These are phyloP conservation scores for Dasypogon diadema DNA, from an alignment of 2,888 invertebrate genomes.

Conservation along the genomic window DNA sequence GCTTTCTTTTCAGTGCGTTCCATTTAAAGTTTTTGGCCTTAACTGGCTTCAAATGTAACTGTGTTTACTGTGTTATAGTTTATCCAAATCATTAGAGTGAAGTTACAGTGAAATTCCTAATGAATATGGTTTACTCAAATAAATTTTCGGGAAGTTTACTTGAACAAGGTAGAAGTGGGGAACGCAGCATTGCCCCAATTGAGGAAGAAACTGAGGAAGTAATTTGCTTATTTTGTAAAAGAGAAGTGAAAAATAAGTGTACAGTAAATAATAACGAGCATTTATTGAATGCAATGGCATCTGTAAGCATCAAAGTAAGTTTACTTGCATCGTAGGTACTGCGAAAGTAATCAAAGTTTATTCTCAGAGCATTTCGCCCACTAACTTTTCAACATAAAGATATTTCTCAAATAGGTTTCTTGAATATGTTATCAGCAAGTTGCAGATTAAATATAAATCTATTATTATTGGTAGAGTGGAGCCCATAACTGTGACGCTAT, in stretches of 20 bases:
- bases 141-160: not conserved
- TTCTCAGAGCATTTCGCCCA: no score
- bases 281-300: not conserved
- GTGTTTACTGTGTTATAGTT: not conserved
- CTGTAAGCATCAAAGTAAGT: slow-evolving; percentile 17
- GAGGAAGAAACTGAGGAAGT: not conserved
- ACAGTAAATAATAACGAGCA: not conserved
- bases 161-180: not conserved
- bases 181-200: not conserved
- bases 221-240: slow-evolving; percentile 31
- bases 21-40: not conserved
- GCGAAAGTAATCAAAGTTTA: no score
- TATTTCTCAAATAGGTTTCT: no score
- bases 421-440: no score
- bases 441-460: no score
- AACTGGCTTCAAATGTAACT: not conserved
- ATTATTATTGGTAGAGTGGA: no score
- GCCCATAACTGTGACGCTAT: no score
- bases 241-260: not conserved
- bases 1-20: not conserved
- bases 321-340: no score
- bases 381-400: no score
- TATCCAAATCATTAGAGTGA: not conserved
- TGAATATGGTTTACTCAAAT: slow-evolving; percentile 19
- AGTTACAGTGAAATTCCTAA: not conserved